Evolutionary conservation across 2,888 invertebrate genomes (phyloP).

Genomic region (Rhagonycha lutea): DNA sequence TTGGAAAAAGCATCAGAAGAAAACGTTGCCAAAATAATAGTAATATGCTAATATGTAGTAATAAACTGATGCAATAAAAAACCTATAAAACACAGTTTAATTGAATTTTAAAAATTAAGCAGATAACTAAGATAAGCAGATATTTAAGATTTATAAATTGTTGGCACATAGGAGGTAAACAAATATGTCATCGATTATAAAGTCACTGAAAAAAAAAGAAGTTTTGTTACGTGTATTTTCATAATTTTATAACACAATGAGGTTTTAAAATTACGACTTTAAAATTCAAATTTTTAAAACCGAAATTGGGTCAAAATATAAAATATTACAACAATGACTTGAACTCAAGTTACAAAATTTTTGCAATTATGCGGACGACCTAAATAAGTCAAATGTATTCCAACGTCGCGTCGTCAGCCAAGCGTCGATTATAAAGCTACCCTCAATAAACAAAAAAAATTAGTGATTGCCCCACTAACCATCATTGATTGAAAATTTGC

Average conservation of each 20-base stretch:
- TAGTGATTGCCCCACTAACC: not conserved
- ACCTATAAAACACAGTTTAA: too few relatives aligned
- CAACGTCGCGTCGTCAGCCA: not conserved
- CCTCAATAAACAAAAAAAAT: not conserved
- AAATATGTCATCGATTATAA: not conserved
- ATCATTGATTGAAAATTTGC: not conserved
- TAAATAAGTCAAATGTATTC: conserved; percentile 6
- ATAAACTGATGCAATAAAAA: too few relatives aligned
- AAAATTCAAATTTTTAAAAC: not conserved
- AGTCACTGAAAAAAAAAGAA: not conserved
- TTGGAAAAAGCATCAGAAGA: too few relatives aligned
- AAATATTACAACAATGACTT: not conserved
- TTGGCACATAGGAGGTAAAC: not conserved
- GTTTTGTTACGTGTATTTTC: not conserved
- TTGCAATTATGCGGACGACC: conserved; percentile 3
- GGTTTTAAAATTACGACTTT: not conserved
- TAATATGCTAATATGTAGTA: too few relatives aligned
- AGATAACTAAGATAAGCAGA: too few relatives aligned
- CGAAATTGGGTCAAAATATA: not conserved
- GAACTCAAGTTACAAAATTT: not conserved
- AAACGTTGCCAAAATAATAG: not conserved
- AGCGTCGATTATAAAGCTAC: not conserved
- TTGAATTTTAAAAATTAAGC: too few relatives aligned
- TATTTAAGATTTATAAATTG: too few relatives aligned
- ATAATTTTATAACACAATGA: not conserved